Conservation (phyloP, 2,797 vertebrate species). For the Taeniopygia guttata region DNA sequence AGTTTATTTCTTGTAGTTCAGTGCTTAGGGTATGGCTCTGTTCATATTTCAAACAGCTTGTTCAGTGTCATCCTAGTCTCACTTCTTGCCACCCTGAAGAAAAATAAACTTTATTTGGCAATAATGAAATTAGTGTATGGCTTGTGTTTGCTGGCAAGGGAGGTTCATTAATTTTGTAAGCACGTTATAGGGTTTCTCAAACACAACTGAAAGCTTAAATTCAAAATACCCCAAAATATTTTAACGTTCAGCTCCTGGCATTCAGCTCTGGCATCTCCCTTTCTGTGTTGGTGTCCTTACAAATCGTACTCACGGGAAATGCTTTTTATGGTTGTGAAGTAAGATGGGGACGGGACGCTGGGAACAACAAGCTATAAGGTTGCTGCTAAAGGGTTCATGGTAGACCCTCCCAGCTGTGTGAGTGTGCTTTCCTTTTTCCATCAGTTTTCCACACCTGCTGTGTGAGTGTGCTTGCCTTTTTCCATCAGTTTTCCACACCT, state of each 20-base stretch:
- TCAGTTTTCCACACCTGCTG: not conserved
- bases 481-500: not conserved
- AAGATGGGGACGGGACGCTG: not conserved
- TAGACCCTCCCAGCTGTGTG: not conserved
- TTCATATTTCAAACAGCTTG: not conserved
- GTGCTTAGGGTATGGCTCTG: not conserved
- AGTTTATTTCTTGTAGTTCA: not conserved
- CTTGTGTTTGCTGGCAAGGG: constrained; percentile 52
- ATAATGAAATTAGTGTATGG: not conserved
- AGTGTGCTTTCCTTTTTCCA: not conserved
- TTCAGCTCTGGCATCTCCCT: not conserved
- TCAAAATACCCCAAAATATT: not conserved
- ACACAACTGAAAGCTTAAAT: not conserved
- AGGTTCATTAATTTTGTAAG: constrained; percentile 58
- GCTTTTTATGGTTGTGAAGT: not conserved
- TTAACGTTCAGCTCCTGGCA: not conserved
- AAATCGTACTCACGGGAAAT: not conserved
- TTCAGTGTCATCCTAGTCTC: not conserved
- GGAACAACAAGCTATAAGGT: not conserved
- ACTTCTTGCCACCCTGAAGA: constrained; percentile 1
- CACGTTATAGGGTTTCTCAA: constrained; percentile 10
- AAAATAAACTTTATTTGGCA: constrained; percentile 61
- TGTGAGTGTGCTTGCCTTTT: accelerated
- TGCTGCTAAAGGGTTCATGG: not conserved
- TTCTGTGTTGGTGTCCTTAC: not conserved